Percentiles rank a stretch among this genome's conserved stretches.
These are phyloP conservation scores for Anhinga anhinga DNA, from an alignment of 2,113 vertebrate genomes.

Conservation along the genomic window DNA sequence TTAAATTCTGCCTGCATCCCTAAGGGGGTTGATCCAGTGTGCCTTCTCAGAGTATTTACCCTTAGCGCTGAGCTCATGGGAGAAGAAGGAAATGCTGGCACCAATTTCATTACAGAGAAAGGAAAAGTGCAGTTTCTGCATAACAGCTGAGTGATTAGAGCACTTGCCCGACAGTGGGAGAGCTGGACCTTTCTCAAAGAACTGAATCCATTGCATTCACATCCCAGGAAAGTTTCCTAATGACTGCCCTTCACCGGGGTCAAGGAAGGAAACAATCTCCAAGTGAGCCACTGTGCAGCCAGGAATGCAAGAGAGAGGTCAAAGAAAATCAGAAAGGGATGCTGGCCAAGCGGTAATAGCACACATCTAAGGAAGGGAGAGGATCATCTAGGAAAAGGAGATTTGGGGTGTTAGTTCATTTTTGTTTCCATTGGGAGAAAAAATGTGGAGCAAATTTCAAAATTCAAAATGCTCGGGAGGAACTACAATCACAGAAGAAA, in stretches of 20 bases:
- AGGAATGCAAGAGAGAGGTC: neutral
- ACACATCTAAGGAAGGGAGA: neutral
- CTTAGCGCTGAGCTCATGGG: neutral
- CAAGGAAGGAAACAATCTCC: neutral
- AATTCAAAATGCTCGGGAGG: neutral
- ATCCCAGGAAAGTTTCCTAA: neutral
- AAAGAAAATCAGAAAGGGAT: neutral
- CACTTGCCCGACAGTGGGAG: neutral
- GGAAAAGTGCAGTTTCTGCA: neutral
- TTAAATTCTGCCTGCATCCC: neutral
- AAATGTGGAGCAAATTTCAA: neutral
- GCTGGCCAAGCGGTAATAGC: neutral
- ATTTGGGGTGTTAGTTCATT: neutral
- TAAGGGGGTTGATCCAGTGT: accelerated
- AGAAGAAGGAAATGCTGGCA: neutral
- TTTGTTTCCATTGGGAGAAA: neutral
- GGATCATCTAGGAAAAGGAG: neutral
- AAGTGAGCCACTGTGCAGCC: neutral
- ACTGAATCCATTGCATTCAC: neutral
- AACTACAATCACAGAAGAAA: neutral
- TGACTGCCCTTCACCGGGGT: neutral
- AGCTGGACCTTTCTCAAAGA: neutral
- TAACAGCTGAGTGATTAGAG: neutral
- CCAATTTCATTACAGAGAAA: neutral
- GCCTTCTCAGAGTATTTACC: neutral